Evolutionary conservation across 2,888 invertebrate species (phyloP), one percentile per base, ranked within the genome.

Genomic region (Erebia palarica): DNA sequence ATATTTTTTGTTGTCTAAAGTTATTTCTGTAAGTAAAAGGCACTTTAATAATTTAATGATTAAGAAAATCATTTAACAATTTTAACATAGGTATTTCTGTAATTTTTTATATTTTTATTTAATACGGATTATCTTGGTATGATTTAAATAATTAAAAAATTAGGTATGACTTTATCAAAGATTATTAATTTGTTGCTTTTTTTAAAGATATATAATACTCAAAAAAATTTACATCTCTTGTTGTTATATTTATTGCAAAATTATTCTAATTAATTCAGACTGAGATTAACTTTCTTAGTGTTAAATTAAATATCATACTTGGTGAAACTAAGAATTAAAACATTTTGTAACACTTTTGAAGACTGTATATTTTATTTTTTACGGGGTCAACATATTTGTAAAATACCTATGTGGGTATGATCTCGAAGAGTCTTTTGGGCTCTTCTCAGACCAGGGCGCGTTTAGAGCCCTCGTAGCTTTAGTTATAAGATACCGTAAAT

Each of bases 131-230:
- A 49, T 63, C 63, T 13, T 21, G 18, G 21, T 47, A 44, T 14
- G 21, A 49, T 63, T 47, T 61, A 61, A 44, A 63, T 63, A 63
- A 63, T 47, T 49, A 21, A 49, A 21, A 49, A 49, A 63, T 63
- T 63, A 47, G 21, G 49, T 63, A 27, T n/a, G 42, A 42, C 49
- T 61, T 61, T 61, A 61, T 49, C 21, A 3, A 21, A 1, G 10
- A 63, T 11, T 63, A 14, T 63, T 21, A 49, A 63, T 16, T 21
- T 47, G 21, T 63, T 18, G 14, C 8, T 63, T 21, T 27, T 49
- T 63, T 47, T 27, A 21, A 13, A 21, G 14, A 14, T 21, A 49
- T 63, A 7, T 36, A 36, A 36, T 8, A 14, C 58, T 13, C 1
- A 47, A 21, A 63, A 1, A 49, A 49, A n/a, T 21, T 21, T 49